Base-by-base conservation (phyloP, 2,888 invertebrate species). In the Clepsis dumicolana region DNA sequence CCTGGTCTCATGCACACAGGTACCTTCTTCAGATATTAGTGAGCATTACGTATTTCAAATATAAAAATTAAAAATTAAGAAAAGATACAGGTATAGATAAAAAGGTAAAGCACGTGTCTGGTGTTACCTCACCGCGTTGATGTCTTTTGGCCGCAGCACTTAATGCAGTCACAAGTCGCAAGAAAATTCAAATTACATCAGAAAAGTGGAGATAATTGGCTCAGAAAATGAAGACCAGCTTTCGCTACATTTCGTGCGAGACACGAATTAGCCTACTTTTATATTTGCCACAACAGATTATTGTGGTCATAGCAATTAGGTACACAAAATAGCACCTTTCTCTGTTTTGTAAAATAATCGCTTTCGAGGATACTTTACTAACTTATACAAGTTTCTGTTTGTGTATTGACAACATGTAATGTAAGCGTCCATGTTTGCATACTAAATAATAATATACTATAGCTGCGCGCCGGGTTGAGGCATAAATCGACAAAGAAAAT, bases 291-390 rank as follows among this genome's bases (percentile, higher is more conserved):
- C 56, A 57, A 38, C 62, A 56, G 48, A 63, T 62, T 50, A 69
- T 48, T 64, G 64, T 64, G 59, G 68, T 53, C 52, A 68, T 64
- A 59, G 25, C 63, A 64, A 59, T 64, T 67, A n/a, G n/a, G n/a
- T n/a, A 67, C 57, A 63, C 62, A 41, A 64, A 68, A 64, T 52
- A 68, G 52, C 63, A 68, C 63, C 68, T 68, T 68, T 68, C 68
- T 57, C 63, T 64, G 64, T 50, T 59, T 53, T 64, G 38, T 32
- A 24, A 68, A 59, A 59, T 64, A 56, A 59, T 24, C 53, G 60
- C 60, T 54, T 62, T 38, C n/a, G 56, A 57, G 56, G 29, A 56
- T 50, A 38, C 62, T 63, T 50, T 53, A 59, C 57, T 64, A 52
- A 64, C 64, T 44, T 68, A 64, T 48, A 64, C 32, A 21, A 59